phyloP scores from a whole-genome alignment of 2,797 vertebrate genomes.

The Rhinogobio ventralis region DNA sequence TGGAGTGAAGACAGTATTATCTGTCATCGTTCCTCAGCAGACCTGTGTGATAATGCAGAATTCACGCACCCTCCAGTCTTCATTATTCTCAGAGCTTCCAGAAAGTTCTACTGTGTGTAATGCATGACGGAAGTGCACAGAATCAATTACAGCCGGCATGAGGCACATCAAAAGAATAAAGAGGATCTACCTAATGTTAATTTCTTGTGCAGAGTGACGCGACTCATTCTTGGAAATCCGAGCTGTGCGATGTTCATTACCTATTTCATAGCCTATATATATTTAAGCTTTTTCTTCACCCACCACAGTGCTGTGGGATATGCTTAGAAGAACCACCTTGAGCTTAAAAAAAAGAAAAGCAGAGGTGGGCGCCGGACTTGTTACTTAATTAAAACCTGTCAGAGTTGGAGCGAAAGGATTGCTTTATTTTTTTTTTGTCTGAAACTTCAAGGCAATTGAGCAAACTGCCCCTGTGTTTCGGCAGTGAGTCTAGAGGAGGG shows the following conservation, averaged over 20 bases:
- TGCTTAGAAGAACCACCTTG: conserved; percentile 2
- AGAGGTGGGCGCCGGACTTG: background rate
- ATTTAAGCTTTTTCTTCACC: conserved; percentile 39
- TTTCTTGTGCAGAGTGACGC: conserved; percentile 66
- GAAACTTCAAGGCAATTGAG: background rate
- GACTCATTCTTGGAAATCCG: conserved; percentile 66
- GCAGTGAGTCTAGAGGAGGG: background rate
- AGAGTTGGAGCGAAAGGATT: background rate
- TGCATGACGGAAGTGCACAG: conserved; percentile 72
- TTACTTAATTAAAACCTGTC: conserved; percentile 9
- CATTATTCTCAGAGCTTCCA: conserved; percentile 70
- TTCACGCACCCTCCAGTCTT: conserved; percentile 62
- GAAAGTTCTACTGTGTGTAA: conserved; percentile 70
- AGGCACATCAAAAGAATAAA: conserved; percentile 76
- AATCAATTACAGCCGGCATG: conserved; percentile 77
- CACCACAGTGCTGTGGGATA: conserved; percentile 11
- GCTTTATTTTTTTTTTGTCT: background rate
- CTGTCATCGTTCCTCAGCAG: background rate
- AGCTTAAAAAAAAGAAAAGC: background rate
- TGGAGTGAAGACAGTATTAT: background rate
- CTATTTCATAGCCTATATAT: conserved; percentile 60
- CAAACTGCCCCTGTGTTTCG: background rate
- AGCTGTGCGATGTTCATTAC: conserved; percentile 65
- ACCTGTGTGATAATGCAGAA: background rate
- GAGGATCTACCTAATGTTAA: conserved; percentile 70